Evolutionary conservation across 2,113 vertebrate species (phyloP).

Genomic region (Ptilorrhoa leucosticta): DNA sequence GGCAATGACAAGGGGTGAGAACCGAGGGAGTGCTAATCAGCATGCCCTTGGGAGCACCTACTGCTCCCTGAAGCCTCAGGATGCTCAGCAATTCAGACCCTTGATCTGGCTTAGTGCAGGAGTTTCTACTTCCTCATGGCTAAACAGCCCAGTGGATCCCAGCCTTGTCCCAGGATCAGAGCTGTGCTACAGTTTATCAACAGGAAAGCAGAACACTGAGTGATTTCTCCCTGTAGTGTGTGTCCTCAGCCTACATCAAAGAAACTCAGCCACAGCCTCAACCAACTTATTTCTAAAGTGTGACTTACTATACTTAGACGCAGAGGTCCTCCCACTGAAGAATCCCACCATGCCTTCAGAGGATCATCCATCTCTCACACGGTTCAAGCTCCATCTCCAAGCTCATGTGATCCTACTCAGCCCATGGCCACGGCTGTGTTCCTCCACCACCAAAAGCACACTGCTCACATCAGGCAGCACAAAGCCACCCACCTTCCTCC

Average conservation of each 20-base stretch:
- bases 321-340: background rate
- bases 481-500: background rate
- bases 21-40: background rate
- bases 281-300: background rate
- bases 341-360: background rate
- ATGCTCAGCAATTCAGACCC: background rate
- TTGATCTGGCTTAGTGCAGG: background rate
- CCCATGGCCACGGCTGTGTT: fast-evolving
- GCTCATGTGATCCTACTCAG: background rate
- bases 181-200: background rate
- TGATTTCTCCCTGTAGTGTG: background rate
- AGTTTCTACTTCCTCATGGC: background rate
- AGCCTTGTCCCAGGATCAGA: background rate
- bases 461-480: background rate
- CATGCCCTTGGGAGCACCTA: background rate
- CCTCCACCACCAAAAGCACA: background rate
- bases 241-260: background rate
- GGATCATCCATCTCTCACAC: background rate
- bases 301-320: background rate
- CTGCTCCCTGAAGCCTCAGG: background rate
- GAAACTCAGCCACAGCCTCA: background rate
- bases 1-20: background rate
- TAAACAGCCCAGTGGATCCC: background rate
- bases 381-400: background rate
- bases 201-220: background rate